Conservation (phyloP, 35 echinoderm and acorn worm species). For the Patiria miniata region DNA sequence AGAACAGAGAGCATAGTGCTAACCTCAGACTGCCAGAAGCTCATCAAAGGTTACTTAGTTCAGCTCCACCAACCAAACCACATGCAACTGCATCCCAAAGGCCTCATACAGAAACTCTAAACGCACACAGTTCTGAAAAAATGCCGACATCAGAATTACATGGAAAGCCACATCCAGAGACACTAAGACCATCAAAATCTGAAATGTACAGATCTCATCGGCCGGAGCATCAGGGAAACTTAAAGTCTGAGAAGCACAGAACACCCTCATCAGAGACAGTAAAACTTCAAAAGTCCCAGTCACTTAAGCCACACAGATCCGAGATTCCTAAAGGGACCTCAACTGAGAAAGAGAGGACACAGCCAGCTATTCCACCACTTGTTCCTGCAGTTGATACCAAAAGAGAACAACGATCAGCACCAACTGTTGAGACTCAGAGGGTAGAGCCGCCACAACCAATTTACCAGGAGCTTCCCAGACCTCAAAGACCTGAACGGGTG, state of each 20-base stretch:
- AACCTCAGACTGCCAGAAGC: neutral
- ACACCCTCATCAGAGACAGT: neutral
- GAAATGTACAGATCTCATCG: slow-evolving; percentile 9
- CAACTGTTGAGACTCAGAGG: neutral
- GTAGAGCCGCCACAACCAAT: neutral
- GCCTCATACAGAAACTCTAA: neutral
- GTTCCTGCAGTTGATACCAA: neutral
- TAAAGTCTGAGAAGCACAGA: slow-evolving; percentile 18
- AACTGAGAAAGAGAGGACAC: neutral
- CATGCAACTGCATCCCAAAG: neutral
- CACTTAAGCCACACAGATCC: neutral
- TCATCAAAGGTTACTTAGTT: neutral
- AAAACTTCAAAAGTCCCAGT: neutral
- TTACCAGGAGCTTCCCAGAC: neutral
- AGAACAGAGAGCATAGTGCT: slow-evolving; percentile 12
- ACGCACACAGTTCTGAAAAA: neutral
- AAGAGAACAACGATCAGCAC: neutral
- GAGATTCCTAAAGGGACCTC: neutral
- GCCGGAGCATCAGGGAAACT: neutral
- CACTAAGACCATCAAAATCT: neutral
- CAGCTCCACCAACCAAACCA: neutral
- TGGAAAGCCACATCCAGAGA: neutral
- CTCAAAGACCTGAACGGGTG: slow-evolving; percentile 1
- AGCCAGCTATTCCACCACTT: slow-evolving; percentile 15
- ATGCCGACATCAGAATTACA: neutral